Percentiles rank a stretch among this genome's conserved stretches.
These are phyloP conservation scores for Bombus fervidus DNA, from an alignment of 1,140 invertebrate genomes.

Conservation along the genomic window DNA sequence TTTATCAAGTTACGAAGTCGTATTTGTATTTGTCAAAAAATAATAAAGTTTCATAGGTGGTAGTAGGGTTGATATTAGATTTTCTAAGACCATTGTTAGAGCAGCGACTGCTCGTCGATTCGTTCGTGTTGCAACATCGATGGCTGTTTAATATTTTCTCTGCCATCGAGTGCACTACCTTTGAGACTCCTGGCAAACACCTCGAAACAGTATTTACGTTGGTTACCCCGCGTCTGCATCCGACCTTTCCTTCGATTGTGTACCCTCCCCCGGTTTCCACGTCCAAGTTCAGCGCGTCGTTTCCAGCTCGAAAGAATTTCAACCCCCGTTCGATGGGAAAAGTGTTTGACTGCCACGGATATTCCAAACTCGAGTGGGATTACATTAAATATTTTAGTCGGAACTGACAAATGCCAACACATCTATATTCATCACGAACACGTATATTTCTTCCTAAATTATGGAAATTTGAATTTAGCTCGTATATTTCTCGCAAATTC, in stretches of 20 bases:
- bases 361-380: not conserved
- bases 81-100: not conserved
- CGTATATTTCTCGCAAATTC: slow-evolving; percentile 2
- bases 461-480: not conserved
- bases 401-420: not conserved
- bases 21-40: not conserved
- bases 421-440: too few relatives aligned
- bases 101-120: not conserved
- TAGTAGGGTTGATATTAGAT: not conserved
- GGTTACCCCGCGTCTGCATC: slow-evolving; percentile 29
- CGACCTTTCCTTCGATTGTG: not conserved
- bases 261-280: not conserved
- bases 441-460: not conserved
- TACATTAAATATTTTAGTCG: not conserved
- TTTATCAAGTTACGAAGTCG: not conserved
- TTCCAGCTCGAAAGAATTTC: not conserved
- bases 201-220: slow-evolving; percentile 35
- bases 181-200: slow-evolving; percentile 12
- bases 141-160: slow-evolving; percentile 22
- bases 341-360: not conserved
- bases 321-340: not conserved
- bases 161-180: slow-evolving; percentile 18
- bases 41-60: not conserved
- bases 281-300: slow-evolving; percentile 1
- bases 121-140: not conserved